Evolutionary conservation across 2,113 vertebrate genomes (phyloP).

Genomic region (Atherinomorus stipes): DNA sequence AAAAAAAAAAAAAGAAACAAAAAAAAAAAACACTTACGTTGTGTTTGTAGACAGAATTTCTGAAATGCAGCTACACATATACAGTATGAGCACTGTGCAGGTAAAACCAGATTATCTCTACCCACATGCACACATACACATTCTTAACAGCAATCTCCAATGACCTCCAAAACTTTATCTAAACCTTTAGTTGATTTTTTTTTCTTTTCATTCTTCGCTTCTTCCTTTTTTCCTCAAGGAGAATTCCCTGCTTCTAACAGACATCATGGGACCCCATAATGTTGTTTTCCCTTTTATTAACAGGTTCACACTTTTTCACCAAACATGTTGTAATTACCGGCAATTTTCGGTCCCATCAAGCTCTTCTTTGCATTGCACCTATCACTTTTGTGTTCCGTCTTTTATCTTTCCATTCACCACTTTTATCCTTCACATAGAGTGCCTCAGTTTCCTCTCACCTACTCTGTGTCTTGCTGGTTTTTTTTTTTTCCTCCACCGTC

Average conservation of each 20-base stretch:
- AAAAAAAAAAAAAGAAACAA: no score
- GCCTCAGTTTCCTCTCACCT: constrained; percentile 17
- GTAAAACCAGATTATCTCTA: neutral
- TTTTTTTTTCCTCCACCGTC: constrained; percentile 7
- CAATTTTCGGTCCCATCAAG: constrained; percentile 36
- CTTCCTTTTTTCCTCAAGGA: neutral
- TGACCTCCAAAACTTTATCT: neutral
- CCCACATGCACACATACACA: neutral
- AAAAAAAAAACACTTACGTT: neutral
- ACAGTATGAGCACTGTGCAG: neutral
- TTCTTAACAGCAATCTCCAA: neutral
- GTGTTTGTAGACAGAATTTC: neutral
- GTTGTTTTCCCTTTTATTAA: constrained; percentile 72
- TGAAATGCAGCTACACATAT: neutral
- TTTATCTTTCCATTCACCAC: constrained; percentile 23
- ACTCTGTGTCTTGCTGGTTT: constrained; percentile 2
- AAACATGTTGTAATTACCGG: constrained; percentile 54
- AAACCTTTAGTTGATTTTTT: no score
- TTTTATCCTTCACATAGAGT: constrained; percentile 48
- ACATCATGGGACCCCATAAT: constrained; percentile 54
- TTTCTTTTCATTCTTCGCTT: constrained; percentile 16
- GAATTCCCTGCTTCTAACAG: constrained; percentile 26
- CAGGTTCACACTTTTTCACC: constrained; percentile 31
- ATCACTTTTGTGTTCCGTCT: constrained; percentile 35
- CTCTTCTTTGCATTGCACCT: constrained; percentile 37